These are phyloP conservation scores for Mnemiopsis leidyi DNA, from an alignment of 37 sponge, comb jelly and placozoan species.

Conservation along the genomic window DNA sequence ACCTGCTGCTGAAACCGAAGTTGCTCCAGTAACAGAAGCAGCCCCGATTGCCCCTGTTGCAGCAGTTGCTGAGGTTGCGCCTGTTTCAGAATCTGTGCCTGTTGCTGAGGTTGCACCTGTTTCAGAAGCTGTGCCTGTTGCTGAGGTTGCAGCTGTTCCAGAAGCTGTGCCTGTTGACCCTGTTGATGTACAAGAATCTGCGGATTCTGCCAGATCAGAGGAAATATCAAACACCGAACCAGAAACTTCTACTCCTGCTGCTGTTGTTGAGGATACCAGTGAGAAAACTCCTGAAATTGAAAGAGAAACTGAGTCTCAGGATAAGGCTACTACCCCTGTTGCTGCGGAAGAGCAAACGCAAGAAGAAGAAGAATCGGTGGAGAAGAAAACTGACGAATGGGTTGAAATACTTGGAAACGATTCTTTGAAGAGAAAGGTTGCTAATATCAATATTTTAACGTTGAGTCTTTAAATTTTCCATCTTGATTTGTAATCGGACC, in stretches of 20 bases:
- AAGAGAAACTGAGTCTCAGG: background rate
- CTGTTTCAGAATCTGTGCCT: background rate
- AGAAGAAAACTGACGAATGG: background rate
- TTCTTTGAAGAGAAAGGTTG: conserved; percentile 3
- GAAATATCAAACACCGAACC: background rate
- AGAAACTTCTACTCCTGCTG: background rate
- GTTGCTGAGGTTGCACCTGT: background rate
- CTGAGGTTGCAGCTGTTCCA: background rate
- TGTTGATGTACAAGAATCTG: background rate
- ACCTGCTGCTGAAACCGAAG: background rate
- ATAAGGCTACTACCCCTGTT: background rate
- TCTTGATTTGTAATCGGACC: no score
- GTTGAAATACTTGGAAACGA: conserved; percentile 16
- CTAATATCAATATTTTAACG: no score
- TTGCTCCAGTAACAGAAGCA: background rate
- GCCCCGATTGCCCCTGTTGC: background rate
- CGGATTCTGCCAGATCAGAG: background rate
- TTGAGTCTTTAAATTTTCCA: no score
- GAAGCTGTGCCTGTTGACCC: background rate
- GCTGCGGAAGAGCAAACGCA: background rate
- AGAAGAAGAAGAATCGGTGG: background rate
- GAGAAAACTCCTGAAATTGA: background rate
- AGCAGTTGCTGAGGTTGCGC: background rate
- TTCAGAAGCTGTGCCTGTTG: background rate
- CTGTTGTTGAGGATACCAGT: background rate